These are phyloP conservation scores for Amphiprion ocellaris DNA, from an alignment of 2,113 vertebrate genomes.

Conservation along the genomic window DNA sequence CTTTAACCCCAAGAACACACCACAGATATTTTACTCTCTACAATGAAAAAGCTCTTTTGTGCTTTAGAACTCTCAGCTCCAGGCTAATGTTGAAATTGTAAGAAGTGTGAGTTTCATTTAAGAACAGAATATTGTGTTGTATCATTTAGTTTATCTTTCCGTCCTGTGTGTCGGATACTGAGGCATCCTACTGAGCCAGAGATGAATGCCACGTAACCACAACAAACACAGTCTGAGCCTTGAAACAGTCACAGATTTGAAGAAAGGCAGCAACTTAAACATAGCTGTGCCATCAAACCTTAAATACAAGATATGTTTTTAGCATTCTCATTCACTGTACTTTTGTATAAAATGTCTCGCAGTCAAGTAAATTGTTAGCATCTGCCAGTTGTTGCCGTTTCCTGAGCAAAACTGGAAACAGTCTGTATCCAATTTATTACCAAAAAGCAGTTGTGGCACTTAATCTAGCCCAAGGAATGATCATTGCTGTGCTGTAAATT, in stretches of 20 bases:
- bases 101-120: not conserved
- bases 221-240: not conserved
- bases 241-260: not conserved
- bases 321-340: not conserved
- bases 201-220: not conserved
- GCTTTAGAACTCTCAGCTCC: slow-evolving; percentile 8
- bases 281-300: not conserved
- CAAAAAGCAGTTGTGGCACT: slow-evolving; percentile 3
- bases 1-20: slow-evolving; percentile 15
- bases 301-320: not conserved
- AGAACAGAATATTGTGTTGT: too few species aligned
- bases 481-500: not conserved
- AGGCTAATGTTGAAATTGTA: not conserved
- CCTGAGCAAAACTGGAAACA: not conserved
- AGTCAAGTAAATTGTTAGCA: slow-evolving; percentile 27
- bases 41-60: slow-evolving; percentile 8
- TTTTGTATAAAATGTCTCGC: not conserved
- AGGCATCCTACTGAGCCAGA: not conserved
- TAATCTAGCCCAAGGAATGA: not conserved
- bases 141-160: not conserved
- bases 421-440: slow-evolving; percentile 10
- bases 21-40: slow-evolving; percentile 32
- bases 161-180: slow-evolving; percentile 1
- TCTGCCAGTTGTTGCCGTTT: slow-evolving; percentile 33
- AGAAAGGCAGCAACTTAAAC: not conserved